A percentile compares a stretch with the other conserved stretches of the same genome.
phyloP scores from a whole-genome alignment of 2,888 invertebrate genomes.

The Pyrocoelia pectoralis region DNA sequence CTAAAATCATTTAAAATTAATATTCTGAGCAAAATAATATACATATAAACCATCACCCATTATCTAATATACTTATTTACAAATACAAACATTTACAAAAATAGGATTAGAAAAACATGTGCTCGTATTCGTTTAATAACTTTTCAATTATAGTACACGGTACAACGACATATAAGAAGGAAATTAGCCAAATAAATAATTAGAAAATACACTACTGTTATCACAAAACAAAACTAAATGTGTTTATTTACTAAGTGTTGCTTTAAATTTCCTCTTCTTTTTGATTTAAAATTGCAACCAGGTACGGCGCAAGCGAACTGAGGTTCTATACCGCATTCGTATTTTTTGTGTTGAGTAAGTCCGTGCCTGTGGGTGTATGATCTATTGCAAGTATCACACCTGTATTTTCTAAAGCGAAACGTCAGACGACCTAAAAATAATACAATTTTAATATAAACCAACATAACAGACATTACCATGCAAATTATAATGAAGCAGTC shows the following conservation, averaged over 20 bases:
- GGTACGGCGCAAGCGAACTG: constrained; percentile 53
- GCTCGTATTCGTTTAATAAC: neutral
- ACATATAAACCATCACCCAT: neutral
- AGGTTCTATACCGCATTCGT: constrained; percentile 59
- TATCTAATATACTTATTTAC: neutral
- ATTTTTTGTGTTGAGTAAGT: constrained; percentile 47
- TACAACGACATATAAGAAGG: no score
- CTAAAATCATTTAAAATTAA: constrained; percentile 10
- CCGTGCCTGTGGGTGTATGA: constrained; percentile 47
- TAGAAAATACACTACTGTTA: neutral
- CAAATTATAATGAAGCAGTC: neutral
- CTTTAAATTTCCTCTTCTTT: constrained; percentile 52
- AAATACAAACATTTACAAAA: neutral
- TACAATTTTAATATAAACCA: neutral
- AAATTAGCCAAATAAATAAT: neutral
- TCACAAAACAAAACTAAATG: neutral
- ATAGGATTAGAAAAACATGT: no score
- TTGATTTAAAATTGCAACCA: constrained; percentile 50
- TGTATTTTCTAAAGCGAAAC: constrained; percentile 28
- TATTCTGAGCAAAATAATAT: neutral
- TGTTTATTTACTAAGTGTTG: constrained; percentile 43
- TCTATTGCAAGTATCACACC: constrained; percentile 48
- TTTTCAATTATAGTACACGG: no score
- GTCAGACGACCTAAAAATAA: constrained; percentile 2
- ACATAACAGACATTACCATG: neutral